Evolutionary conservation across 2,113 vertebrate genomes (phyloP).

Genomic region (Colinus virginianus): DNA sequence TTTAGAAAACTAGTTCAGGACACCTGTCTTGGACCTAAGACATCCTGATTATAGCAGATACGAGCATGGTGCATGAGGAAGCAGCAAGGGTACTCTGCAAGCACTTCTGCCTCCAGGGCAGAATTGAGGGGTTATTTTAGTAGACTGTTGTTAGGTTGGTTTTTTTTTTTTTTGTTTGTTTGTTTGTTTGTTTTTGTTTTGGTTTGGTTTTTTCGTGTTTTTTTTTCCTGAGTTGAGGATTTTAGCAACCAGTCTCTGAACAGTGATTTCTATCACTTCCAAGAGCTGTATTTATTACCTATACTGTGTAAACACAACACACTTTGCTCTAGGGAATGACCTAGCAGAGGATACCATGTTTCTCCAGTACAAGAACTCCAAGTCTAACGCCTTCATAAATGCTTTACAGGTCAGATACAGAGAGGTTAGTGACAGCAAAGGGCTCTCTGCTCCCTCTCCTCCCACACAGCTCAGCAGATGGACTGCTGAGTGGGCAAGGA

Average conservation of each 20-base stretch:
- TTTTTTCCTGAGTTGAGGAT: background rate
- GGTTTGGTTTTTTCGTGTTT: too few species aligned
- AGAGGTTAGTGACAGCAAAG: background rate
- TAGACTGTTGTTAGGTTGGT: background rate
- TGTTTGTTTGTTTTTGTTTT: background rate
- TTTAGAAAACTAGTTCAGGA: background rate
- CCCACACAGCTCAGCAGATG: background rate
- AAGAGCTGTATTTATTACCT: background rate
- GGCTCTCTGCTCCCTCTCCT: background rate
- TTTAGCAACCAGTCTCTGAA: background rate
- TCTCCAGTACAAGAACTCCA: background rate
- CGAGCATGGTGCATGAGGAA: background rate
- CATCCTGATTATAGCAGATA: background rate
- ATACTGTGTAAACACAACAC: background rate
- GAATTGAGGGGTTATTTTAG: background rate
- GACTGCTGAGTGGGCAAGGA: background rate
- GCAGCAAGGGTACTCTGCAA: background rate
- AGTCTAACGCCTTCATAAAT: background rate
- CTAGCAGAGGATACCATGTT: background rate
- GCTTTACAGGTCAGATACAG: background rate
- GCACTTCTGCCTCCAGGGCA: background rate
- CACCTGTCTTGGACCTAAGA: background rate
- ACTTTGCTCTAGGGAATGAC: background rate
- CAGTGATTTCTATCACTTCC: background rate
- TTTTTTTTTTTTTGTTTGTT: too few species aligned